Evolutionary conservation across 2,113 vertebrate species (phyloP).

Genomic region (Myotis lucifugus): DNA sequence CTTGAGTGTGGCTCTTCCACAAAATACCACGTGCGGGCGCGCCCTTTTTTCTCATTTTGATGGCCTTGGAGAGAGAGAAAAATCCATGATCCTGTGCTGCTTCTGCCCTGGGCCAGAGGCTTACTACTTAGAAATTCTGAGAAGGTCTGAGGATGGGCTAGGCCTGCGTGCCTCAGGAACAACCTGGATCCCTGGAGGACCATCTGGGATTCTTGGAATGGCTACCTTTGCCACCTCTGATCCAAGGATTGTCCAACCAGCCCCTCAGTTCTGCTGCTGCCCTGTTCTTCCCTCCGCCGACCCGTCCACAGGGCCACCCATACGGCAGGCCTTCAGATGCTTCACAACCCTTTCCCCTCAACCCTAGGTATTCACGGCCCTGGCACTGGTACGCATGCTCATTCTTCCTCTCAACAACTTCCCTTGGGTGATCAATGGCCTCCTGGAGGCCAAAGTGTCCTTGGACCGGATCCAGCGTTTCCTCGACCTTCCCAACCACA

Average conservation of each 20-base stretch:
- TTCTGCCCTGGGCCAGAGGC: background rate
- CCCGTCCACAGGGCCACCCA: background rate
- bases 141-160: background rate
- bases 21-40: too few species aligned
- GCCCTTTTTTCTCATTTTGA: background rate
- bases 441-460: constrained; percentile 96
- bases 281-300: background rate
- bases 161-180: background rate
- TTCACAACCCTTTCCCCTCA: background rate
- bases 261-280: background rate
- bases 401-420: constrained; percentile 95
- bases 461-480: constrained; percentile 94
- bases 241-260: too few species aligned
- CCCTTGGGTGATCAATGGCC: constrained; percentile 95
- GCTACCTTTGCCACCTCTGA: background rate
- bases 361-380: constrained; percentile 94
- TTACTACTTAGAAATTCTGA: background rate
- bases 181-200: background rate
- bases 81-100: background rate
- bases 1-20: too few species aligned
- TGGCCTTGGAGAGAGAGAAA: background rate
- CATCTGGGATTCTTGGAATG: background rate
- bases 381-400: constrained; percentile 95
- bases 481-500: constrained; percentile 90
- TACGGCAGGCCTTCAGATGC: background rate